These are phyloP conservation scores for Acinonyx jubatus DNA, from an alignment of 2,113 vertebrate species.

Conservation along the genomic window DNA sequence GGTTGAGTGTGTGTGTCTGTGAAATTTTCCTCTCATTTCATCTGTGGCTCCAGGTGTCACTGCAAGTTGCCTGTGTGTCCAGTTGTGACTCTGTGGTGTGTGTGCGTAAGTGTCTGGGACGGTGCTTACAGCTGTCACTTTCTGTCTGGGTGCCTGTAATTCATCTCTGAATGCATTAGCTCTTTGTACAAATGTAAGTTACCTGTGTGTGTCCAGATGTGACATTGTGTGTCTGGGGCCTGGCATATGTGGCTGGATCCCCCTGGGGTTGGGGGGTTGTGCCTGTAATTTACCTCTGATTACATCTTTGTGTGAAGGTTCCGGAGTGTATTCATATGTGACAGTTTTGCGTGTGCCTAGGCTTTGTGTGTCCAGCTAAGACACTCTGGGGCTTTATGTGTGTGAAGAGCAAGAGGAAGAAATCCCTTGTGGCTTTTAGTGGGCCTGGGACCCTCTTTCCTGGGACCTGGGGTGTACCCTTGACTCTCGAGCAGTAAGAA, in stretches of 20 bases:
- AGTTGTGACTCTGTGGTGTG: neutral
- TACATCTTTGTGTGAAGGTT: neutral
- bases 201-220: neutral
- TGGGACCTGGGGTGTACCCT: neutral
- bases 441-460: neutral
- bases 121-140: neutral
- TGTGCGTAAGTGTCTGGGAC: neutral
- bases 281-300: neutral
- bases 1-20: neutral
- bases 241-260: neutral
- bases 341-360: neutral
- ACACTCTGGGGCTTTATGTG: conserved; percentile 31
- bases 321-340: neutral
- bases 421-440: conserved; percentile 2
- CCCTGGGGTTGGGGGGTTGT: neutral
- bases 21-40: neutral
- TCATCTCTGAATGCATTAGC: neutral
- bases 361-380: neutral
- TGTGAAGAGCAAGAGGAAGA: neutral
- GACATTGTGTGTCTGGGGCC: neutral
- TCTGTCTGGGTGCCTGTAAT: neutral
- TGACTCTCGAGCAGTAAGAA: neutral
- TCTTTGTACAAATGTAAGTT: neutral
- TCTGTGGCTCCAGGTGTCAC: neutral
- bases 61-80: neutral